Percentiles rank a stretch among this genome's conserved stretches.
phyloP scores from a whole-genome alignment of 2,113 vertebrate species.

The Cygnus atratus region DNA sequence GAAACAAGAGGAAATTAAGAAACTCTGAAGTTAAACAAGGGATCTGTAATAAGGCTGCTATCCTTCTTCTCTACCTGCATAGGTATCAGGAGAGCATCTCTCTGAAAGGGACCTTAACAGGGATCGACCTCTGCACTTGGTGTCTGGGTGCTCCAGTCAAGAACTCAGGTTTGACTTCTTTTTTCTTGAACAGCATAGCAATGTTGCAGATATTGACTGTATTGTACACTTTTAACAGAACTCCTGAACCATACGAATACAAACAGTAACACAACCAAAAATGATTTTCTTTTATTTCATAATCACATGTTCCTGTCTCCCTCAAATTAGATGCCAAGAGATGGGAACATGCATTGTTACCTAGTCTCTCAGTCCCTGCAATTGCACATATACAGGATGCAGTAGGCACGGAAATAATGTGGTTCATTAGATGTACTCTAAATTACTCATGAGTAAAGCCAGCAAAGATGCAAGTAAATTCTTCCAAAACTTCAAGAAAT shows the following conservation, averaged over 20 bases:
- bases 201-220: neutral
- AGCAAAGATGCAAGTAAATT: neutral
- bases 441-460: neutral
- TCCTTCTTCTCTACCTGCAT: neutral
- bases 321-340: neutral
- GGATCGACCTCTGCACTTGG: neutral
- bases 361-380: neutral
- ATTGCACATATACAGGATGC: fast-evolving
- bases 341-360: neutral
- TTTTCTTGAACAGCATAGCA: neutral
- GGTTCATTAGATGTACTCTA: neutral
- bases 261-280: neutral
- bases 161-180: neutral
- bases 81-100: neutral
- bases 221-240: neutral
- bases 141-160: neutral
- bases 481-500: slow-evolving; percentile 14
- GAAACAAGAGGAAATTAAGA: neutral
- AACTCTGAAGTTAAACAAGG: neutral
- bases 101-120: neutral
- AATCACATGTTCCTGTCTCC: neutral
- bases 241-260: neutral
- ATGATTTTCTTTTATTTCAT: neutral
- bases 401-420: neutral
- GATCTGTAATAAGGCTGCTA: neutral